These are phyloP conservation scores for Corythaeola cristata DNA, from an alignment of 2,113 vertebrate species.

Conservation along the genomic window DNA sequence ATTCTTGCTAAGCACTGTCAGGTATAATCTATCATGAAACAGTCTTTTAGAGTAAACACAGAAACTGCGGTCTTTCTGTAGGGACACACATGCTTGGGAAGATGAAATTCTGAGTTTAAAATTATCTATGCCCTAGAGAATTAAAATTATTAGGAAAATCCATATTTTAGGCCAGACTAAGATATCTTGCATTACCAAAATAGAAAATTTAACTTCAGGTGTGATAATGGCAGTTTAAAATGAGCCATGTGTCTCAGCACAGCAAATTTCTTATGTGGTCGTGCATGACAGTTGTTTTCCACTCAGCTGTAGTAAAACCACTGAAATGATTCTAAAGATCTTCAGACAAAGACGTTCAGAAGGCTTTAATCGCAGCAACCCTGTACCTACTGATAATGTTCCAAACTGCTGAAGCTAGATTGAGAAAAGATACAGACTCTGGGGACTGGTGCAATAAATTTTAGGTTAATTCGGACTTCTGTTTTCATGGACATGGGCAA, in stretches of 20 bases:
- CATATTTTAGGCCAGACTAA: not conserved
- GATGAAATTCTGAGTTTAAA: not conserved
- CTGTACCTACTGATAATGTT: not conserved
- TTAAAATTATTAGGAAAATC: not conserved
- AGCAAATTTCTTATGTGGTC: not conserved
- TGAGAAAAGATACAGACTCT: not conserved
- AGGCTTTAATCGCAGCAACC: not conserved
- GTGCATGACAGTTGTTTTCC: not conserved
- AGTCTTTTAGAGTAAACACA: not conserved
- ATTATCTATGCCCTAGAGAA: not conserved
- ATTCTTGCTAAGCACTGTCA: conserved; percentile 47
- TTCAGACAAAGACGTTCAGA: not conserved
- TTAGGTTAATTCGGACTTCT: not conserved
- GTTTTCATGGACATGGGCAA: not conserved
- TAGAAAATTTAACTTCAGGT: not conserved
- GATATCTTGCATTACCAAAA: not conserved
- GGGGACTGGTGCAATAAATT: not conserved
- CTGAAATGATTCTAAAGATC: not conserved
- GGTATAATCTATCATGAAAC: conserved; percentile 24
- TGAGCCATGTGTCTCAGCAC: not conserved
- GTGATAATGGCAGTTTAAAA: not conserved
- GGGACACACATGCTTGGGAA: conserved; percentile 5
- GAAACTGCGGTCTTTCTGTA: not conserved
- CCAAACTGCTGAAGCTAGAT: not conserved
- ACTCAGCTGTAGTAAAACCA: not conserved